phyloP scores from a whole-genome alignment of 2,888 invertebrate species.

The Chloroclysta siterata region DNA sequence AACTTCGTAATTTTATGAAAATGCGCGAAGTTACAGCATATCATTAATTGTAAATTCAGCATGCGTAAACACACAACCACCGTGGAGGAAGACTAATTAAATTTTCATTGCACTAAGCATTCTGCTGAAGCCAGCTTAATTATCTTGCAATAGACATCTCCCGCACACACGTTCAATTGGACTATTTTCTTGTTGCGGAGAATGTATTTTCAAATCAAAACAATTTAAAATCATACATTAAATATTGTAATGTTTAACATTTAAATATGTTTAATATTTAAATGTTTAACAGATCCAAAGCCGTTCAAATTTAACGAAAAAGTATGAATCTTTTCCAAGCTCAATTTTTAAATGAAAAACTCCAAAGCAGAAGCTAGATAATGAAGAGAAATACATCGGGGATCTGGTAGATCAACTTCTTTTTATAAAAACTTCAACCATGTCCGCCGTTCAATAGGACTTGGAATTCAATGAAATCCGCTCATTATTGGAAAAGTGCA shows the following conservation, averaged over 20 bases:
- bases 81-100: conserved; percentile 59
- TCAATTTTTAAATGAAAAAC: conserved; percentile 48
- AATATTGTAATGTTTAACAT: background rate
- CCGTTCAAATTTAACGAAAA: conserved; percentile 7
- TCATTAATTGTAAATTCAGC: conserved; percentile 55
- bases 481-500: conserved; percentile 52
- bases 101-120: conserved; percentile 60
- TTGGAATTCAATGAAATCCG: conserved; percentile 54
- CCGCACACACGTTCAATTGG: conserved; percentile 37
- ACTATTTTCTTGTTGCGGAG: background rate
- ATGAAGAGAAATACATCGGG: conserved; percentile 49
- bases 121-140: conserved; percentile 54
- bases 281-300: background rate
- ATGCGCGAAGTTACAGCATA: conserved; percentile 41
- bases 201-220: too few relatives aligned
- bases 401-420: conserved; percentile 39
- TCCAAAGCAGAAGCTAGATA: conserved; percentile 46
- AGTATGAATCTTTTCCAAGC: conserved; percentile 36
- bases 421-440: conserved; percentile 52
- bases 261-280: too few relatives aligned
- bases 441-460: conserved; percentile 49
- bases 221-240: too few relatives aligned
- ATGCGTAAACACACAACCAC: conserved; percentile 53
- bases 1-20: conserved; percentile 16
- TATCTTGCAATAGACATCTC: conserved; percentile 49